phyloP scores from a whole-genome alignment of 2,888 invertebrate species.

The Glomeris marginata region DNA sequence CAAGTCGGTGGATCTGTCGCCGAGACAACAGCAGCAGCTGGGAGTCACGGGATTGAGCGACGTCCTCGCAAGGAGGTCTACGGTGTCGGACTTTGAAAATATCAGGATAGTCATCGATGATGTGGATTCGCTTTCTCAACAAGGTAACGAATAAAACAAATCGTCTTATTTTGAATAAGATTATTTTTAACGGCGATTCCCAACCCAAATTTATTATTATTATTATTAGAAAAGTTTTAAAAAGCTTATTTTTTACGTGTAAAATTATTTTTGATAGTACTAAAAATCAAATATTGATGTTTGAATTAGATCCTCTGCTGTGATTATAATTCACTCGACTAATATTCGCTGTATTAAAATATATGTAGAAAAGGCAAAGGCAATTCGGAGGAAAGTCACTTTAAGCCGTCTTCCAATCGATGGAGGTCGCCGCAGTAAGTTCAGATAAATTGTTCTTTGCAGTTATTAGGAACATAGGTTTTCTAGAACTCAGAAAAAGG shows the following conservation, averaged over 20 bases:
- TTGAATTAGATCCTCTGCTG: not conserved
- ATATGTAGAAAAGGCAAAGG: constrained; percentile 5
- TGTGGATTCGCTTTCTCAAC: constrained; percentile 47
- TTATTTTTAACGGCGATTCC: no score
- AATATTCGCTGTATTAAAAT: no score
- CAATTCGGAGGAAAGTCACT: not conserved
- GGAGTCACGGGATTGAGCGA: not conserved
- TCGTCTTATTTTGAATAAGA: no score
- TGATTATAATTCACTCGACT: no score
- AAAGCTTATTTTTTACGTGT: not conserved
- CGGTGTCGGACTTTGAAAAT: constrained; percentile 9
- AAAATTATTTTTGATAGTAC: not conserved
- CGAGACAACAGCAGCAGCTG: not conserved
- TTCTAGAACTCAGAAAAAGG: no score
- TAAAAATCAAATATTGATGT: constrained; percentile 4
- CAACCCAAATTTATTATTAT: not conserved
- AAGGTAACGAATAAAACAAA: no score
- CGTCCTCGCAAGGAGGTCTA: constrained; percentile 5
- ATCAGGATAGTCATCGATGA: constrained; percentile 82
- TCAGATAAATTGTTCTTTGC: not conserved
- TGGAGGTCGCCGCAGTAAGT: constrained; percentile 8
- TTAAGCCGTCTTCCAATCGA: not conserved
- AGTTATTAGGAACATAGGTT: no score
- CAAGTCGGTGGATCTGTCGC: constrained; percentile 10
- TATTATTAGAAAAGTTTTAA: not conserved